Percentiles rank a stretch among this genome's conserved stretches.
phyloP scores from a whole-genome alignment of 2,113 vertebrate species.

The Eubucco bourcierii region DNA sequence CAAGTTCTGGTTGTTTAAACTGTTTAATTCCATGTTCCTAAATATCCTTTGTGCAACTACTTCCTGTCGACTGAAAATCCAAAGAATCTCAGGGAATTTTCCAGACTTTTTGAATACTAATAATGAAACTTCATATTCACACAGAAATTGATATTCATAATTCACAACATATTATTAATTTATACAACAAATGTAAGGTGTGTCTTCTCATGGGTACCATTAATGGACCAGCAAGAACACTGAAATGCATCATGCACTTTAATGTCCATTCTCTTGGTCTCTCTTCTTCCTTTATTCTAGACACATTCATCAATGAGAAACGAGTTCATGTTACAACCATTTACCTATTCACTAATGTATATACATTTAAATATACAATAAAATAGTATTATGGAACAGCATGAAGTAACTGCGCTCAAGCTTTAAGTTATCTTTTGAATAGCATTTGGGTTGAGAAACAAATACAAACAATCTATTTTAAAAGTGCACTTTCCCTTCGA shows the following conservation, averaged over 20 bases:
- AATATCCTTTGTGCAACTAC: no score
- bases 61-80: no score
- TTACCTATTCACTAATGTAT: constrained; percentile 12
- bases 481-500: not conserved
- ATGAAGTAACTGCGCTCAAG: constrained; percentile 1
- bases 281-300: constrained; percentile 19
- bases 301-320: constrained; percentile 37
- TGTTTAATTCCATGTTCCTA: no score
- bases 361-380: constrained; percentile 18
- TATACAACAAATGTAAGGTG: not conserved
- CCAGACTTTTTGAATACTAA: no score
- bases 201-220: constrained; percentile 9
- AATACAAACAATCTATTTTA: not conserved
- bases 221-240: constrained; percentile 12
- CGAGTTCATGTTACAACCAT: constrained; percentile 1
- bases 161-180: no score
- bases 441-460: not conserved
- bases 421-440: constrained; percentile 4
- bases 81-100: no score
- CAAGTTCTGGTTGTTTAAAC: no score
- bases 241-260: constrained; percentile 34
- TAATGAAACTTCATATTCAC: no score
- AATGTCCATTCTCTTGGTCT: not conserved
- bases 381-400: not conserved
- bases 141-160: no score